Conservation (phyloP, 2,113 vertebrate species). For the Ictalurus punctatus region DNA sequence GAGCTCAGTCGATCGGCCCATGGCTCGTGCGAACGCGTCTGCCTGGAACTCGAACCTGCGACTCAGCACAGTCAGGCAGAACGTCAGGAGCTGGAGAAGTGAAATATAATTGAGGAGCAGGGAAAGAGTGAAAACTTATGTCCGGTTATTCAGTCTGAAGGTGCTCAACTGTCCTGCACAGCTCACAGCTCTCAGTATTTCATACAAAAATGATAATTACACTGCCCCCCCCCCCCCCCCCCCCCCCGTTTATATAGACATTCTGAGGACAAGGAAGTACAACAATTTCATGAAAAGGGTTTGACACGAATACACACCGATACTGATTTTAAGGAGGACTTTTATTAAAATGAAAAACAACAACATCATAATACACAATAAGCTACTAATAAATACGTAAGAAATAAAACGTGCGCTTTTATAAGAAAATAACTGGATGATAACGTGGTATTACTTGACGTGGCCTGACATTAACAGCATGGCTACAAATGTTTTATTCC, state of each 20-base stretch:
- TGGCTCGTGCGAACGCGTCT: slow-evolving; percentile 89
- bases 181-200: neutral
- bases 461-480: too few relatives aligned
- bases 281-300: neutral
- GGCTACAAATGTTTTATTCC: neutral
- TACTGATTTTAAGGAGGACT: neutral
- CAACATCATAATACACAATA: neutral
- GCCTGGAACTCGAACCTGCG: slow-evolving; percentile 98
- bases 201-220: too few relatives aligned
- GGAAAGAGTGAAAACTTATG: neutral
- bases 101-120: neutral
- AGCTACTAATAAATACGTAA: neutral
- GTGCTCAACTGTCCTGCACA: neutral
- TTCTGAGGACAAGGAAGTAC: neutral
- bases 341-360: neutral
- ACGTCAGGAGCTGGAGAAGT: slow-evolving; percentile 86
- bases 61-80: slow-evolving; percentile 93
- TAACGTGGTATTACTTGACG: too few relatives aligned
- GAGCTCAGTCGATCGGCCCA: slow-evolving; percentile 91
- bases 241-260: neutral
- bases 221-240: too few relatives aligned
- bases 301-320: neutral
- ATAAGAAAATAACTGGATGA: neutral
- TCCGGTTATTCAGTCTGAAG: neutral
- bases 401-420: neutral